Conservation (phyloP, 2,113 vertebrate species). For the Rhagologus leucostigma region DNA sequence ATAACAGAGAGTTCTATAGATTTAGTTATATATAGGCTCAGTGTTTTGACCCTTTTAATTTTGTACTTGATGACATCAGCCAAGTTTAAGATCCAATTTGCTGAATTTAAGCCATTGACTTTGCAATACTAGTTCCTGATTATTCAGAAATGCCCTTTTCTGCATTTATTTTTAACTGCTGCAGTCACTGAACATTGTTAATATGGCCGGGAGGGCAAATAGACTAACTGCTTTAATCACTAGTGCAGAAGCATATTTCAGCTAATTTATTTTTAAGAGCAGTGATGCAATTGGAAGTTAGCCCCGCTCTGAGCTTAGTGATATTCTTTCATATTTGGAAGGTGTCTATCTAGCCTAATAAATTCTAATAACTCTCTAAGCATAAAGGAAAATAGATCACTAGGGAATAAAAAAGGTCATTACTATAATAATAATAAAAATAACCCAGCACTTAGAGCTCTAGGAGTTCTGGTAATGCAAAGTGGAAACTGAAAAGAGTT, state of each 20-base stretch:
- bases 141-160: conserved; percentile 48
- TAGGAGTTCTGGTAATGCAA: neutral
- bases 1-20: neutral
- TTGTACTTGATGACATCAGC: neutral
- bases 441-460: neutral
- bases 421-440: conserved; percentile 1
- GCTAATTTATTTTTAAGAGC: conserved; percentile 43
- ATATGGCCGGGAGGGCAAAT: conserved; percentile 31
- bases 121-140: neutral
- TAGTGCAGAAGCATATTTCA: conserved; percentile 8
- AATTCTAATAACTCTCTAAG: conserved; percentile 7
- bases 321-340: conserved; percentile 22
- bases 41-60: neutral
- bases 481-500: neutral
- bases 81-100: conserved; percentile 23
- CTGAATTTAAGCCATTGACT: neutral
- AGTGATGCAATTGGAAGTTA: conserved; percentile 37
- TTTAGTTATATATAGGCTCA: neutral
- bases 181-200: conserved; percentile 41
- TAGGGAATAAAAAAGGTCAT: neutral
- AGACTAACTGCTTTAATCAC: conserved; percentile 44
- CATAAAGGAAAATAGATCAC: conserved; percentile 3
- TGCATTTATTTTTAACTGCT: conserved; percentile 58
- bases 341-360: conserved; percentile 6
- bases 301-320: neutral